Conservation (phyloP, 2,888 invertebrate species). For the Ditula angustiorana region DNA sequence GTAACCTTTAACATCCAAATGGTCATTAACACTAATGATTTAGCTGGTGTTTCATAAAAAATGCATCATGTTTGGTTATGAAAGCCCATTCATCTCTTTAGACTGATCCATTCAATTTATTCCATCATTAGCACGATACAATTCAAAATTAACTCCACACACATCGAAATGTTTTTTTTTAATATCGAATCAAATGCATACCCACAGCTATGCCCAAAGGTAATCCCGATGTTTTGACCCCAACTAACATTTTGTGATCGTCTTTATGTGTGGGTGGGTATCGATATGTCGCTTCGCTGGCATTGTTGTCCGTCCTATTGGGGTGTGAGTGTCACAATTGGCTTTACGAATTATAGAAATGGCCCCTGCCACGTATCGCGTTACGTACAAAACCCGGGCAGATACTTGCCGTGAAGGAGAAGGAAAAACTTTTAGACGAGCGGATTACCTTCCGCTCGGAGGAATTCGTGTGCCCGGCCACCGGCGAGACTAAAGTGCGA, state of each 20-base stretch:
- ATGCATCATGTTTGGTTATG: constrained; percentile 36
- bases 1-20: constrained; percentile 66
- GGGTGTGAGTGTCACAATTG: constrained; percentile 80
- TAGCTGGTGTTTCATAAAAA: constrained; percentile 54
- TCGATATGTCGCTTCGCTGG: constrained; percentile 71
- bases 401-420: constrained; percentile 93
- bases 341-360: constrained; percentile 85
- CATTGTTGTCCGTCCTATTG: constrained; percentile 63
- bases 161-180: constrained; percentile 10
- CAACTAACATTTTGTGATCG: constrained; percentile 55
- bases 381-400: constrained; percentile 94
- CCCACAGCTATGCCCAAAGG: constrained; percentile 41
- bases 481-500: constrained; percentile 94
- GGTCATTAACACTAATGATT: constrained; percentile 67
- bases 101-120: constrained; percentile 14
- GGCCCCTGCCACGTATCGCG: constrained; percentile 93
- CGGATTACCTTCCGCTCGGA: constrained; percentile 95
- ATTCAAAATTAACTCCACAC: constrained; percentile 16
- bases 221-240: constrained; percentile 50
- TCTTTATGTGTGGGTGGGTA: constrained; percentile 56
- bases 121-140: constrained; percentile 25
- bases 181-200: constrained; percentile 15
- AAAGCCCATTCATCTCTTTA: constrained; percentile 7
- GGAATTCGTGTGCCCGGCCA: constrained; percentile 94
- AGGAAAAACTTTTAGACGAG: constrained; percentile 95